phyloP scores from a whole-genome alignment of 2,113 vertebrate genomes.

The Cromileptes altivelis region DNA sequence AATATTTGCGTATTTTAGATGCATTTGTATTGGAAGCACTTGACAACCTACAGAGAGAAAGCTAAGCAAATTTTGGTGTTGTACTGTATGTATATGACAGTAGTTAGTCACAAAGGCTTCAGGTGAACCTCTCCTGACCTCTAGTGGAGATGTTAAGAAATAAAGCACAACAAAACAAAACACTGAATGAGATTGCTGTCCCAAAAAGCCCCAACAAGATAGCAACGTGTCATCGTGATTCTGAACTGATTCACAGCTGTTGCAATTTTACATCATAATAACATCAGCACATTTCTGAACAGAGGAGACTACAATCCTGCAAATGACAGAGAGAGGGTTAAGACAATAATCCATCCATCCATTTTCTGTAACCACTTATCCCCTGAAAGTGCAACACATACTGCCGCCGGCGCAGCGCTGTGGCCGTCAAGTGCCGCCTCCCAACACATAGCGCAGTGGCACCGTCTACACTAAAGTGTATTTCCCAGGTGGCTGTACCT shows the following conservation, averaged over 20 bases:
- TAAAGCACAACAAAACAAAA: no score
- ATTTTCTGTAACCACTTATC: no score
- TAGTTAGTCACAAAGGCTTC: not conserved
- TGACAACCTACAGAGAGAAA: not conserved
- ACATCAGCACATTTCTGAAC: not conserved
- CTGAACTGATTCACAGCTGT: not conserved
- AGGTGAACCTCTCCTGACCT: conserved; percentile 1
- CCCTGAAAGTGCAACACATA: no score
- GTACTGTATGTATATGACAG: not conserved
- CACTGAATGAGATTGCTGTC: not conserved
- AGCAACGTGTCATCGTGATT: not conserved
- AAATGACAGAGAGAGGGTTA: no score
- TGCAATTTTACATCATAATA: not conserved
- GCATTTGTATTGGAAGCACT: not conserved
- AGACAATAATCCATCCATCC: no score
- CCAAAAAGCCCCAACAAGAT: not conserved
- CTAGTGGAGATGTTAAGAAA: not conserved
- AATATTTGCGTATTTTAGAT: not conserved
- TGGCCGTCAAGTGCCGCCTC: no score
- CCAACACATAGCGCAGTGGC: no score
- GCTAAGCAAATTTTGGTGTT: not conserved
- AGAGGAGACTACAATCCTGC: not conserved
- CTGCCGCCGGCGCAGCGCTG: no score
- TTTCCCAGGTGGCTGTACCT: no score
- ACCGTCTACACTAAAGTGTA: no score